Evolutionary conservation across 1,140 invertebrate genomes (phyloP), one percentile per base, ranked within the genome.

Genomic region (Euglossa dilemma): DNA sequence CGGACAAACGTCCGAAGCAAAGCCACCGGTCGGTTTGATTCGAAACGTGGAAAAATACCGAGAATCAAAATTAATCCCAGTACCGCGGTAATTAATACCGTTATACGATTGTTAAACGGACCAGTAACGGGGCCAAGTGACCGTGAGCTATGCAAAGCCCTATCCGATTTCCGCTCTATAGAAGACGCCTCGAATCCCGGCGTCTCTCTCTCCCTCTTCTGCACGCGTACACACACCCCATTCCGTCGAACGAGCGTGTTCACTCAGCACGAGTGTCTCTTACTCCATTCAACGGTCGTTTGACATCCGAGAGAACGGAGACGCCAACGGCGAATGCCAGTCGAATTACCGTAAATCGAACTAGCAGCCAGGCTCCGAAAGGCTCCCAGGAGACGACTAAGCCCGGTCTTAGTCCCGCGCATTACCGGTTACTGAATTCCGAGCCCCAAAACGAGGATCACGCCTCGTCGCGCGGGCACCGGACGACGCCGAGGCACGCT

Each of bases 301-400:
- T 91, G 90, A 90, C 87, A 91, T 87, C 85, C 67, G 80, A 85
- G 83, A 85, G 85, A 85, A 86, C 82, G 69, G 82, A 85, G 87
- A 79, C 83, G 80, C 79, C 78, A 76, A 47, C 64, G 64, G 73
- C 87, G 66, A 90, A 89, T 90, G 61, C 87, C 86, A 88, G 89
- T 87, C 88, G 85, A 91, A 91, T 91, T 89, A 87, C 77, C 67
- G 87, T 87, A 90, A 91, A 91, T 91, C 90, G 86, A 91, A 91
- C 85, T 87, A 84, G 73, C 87, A 88, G 80, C 74, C 79, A 77
- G 36, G 57, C 73, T 73, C 63, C 67, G 82, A 74, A 76, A 74
- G 45, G 69, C n/a, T 80, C 63, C 77, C 73, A 14, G 25, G 77
- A 74, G 77, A 81, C 82, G 59, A 61, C 74, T 78, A 79, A 85